phyloP scores from a whole-genome alignment of 2,797 vertebrate genomes.

The Loris lydekkerianus region DNA sequence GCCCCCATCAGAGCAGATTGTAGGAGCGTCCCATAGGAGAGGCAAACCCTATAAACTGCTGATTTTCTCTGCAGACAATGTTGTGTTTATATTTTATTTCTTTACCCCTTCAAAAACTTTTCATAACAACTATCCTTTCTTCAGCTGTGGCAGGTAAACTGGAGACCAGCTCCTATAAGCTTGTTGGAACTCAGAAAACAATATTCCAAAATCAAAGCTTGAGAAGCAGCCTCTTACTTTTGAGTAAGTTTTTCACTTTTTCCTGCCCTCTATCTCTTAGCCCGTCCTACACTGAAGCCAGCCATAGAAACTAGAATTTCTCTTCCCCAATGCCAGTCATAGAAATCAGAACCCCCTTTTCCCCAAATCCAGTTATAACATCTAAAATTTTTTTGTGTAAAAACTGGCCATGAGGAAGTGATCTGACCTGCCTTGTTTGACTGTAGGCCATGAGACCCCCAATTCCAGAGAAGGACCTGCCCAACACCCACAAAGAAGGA shows the following conservation, averaged over 20 bases:
- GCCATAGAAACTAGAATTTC: too few species aligned
- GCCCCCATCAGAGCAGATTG: neutral
- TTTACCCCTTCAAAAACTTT: neutral
- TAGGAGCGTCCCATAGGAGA: neutral
- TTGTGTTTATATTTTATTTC: neutral
- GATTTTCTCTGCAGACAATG: neutral
- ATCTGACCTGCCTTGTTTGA: neutral
- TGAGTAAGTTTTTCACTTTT: neutral
- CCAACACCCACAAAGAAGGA: neutral
- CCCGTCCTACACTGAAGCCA: neutral
- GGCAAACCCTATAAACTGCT: neutral
- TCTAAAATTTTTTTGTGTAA: neutral
- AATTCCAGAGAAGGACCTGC: neutral
- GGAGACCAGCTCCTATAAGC: neutral
- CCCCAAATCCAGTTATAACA: neutral
- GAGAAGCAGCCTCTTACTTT: neutral
- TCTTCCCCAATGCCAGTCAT: neutral
- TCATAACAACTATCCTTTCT: neutral
- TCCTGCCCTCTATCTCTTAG: neutral
- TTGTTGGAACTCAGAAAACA: neutral
- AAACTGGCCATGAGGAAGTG: neutral
- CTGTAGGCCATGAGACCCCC: neutral
- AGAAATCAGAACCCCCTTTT: neutral
- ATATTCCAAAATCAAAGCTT: neutral
- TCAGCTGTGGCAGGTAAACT: neutral